Conservation (phyloP, 1,140 invertebrate species). For the Hypothenemus hampei region DNA sequence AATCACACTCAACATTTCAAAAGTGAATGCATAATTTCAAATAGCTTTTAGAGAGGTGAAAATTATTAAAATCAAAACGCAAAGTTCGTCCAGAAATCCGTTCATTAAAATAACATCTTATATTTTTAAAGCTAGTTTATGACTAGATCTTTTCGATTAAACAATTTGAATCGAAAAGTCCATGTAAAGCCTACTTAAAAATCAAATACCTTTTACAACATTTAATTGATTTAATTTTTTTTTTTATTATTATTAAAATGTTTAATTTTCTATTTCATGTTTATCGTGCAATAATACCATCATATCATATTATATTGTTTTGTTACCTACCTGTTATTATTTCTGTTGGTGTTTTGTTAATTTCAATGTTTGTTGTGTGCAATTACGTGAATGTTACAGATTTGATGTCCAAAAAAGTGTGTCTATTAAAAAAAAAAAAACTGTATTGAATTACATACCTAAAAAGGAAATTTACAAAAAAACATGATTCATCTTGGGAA, state of each 20-base stretch:
- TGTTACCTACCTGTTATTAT: no score
- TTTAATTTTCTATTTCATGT: background rate
- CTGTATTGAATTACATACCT: no score
- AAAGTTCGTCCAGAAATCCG: slow-evolving; percentile 7
- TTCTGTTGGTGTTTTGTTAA: no score
- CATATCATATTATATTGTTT: no score
- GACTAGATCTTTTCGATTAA: background rate
- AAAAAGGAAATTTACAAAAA: no score
- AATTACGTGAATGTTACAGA: no score
- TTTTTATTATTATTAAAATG: background rate
- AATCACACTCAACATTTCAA: background rate
- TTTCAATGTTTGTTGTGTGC: no score
- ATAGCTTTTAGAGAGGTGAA: background rate
- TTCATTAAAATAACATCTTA: background rate
- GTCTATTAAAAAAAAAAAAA: no score
- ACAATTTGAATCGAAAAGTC: background rate
- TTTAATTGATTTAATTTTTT: background rate
- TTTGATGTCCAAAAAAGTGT: no score
- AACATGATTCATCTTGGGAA: no score
- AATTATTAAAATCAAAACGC: background rate
- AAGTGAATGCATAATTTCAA: background rate
- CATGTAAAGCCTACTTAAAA: background rate
- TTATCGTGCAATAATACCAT: no score
- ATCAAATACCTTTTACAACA: background rate
- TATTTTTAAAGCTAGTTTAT: background rate